Evolutionary conservation across 1,140 invertebrate species (phyloP).

Genomic region (Hermatobates lingyangjiaoensis): DNA sequence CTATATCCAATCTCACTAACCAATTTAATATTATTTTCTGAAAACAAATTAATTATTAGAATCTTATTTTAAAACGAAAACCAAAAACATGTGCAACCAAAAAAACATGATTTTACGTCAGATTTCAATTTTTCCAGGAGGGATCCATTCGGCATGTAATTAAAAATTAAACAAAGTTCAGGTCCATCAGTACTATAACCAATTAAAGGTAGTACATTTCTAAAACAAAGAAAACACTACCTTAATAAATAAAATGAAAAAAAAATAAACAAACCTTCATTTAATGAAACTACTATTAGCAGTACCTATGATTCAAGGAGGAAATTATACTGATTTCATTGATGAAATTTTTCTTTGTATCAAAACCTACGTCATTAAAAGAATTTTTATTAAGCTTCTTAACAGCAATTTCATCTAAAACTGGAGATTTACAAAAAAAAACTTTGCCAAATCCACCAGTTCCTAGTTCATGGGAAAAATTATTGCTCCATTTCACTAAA

Average conservation of each 20-base stretch:
- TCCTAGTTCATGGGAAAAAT: slow-evolving; percentile 32
- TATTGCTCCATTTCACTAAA: slow-evolving; percentile 10
- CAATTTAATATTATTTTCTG: slow-evolving; percentile 20
- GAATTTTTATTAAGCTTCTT: slow-evolving; percentile 36
- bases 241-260: neutral
- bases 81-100: neutral
- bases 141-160: slow-evolving; percentile 47
- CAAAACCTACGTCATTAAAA: no score
- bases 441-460: slow-evolving; percentile 49
- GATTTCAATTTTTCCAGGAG: slow-evolving; percentile 36
- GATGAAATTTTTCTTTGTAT: slow-evolving; percentile 42
- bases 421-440: slow-evolving; percentile 30
- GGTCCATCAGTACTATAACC: slow-evolving; percentile 43
- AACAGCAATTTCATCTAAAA: slow-evolving; percentile 33
- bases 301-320: neutral
- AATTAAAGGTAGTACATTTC: slow-evolving; percentile 41
- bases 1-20: slow-evolving; percentile 33
- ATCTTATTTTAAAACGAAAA: neutral
- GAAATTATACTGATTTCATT: slow-evolving; percentile 34
- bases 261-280: neutral
- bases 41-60: neutral
- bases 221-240: slow-evolving; percentile 18
- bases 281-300: no score
- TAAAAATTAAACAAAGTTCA: slow-evolving; percentile 42
- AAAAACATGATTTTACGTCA: slow-evolving; percentile 22